Evolutionary conservation across 2,888 invertebrate species (phyloP).

Genomic region (Bombyx huttoni): DNA sequence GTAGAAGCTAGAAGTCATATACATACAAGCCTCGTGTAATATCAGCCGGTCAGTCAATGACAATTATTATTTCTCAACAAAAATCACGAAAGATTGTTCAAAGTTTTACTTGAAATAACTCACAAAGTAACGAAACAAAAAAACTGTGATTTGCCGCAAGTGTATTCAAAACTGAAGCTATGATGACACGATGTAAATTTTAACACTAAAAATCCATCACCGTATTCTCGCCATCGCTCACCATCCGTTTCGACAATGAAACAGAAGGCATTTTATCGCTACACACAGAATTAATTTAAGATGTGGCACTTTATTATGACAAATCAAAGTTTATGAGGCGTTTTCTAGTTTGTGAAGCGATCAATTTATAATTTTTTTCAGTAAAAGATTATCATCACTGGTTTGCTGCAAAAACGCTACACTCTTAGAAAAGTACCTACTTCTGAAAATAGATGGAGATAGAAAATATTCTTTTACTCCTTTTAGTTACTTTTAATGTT

Average conservation of each 20-base stretch:
- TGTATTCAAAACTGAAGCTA: constrained; percentile 55
- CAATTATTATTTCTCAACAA: constrained; percentile 67
- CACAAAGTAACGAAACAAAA: constrained; percentile 54
- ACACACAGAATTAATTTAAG: constrained; percentile 58
- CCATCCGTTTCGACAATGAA: constrained; percentile 69
- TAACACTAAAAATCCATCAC: constrained; percentile 74
- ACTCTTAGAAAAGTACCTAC: constrained; percentile 76
- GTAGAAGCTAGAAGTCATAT: constrained; percentile 71
- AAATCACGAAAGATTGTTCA: constrained; percentile 50
- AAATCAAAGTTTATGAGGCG: constrained; percentile 53
- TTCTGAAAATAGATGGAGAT: constrained; percentile 81
- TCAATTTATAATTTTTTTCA: constrained; percentile 70
- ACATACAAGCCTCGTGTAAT: constrained; percentile 74
- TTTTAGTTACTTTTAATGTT: constrained; percentile 26
- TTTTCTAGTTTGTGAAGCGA: constrained; percentile 55
- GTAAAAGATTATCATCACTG: constrained; percentile 76
- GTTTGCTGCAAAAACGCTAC: constrained; percentile 75
- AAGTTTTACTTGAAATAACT: constrained; percentile 47
- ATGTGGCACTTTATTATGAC: constrained; percentile 64
- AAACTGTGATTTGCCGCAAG: constrained; percentile 45
- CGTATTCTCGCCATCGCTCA: constrained; percentile 73
- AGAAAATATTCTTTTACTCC: constrained; percentile 68
- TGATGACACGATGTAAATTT: constrained; percentile 71
- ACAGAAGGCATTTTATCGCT: constrained; percentile 70
- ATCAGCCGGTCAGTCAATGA: constrained; percentile 74